Percentiles rank a stretch among this genome's conserved stretches.
Conservation (phyloP, 64 coral and sea anemone genomes). For the Dendrophyllia cribrosa region DNA sequence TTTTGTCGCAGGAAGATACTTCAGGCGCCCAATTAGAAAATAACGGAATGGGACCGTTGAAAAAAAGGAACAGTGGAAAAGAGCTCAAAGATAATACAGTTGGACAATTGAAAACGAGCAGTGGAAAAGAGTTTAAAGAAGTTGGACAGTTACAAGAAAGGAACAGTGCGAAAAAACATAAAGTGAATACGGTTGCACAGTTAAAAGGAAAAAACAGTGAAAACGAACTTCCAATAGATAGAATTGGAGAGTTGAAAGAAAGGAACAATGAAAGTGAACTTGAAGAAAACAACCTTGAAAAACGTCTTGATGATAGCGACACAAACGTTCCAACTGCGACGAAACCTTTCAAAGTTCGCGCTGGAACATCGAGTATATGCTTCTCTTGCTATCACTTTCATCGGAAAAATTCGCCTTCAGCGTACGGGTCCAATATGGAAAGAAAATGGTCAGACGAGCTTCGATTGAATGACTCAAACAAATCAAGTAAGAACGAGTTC, state of each 20-base stretch:
- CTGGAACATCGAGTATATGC: background rate
- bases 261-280: background rate
- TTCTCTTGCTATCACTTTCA: background rate
- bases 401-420: background rate
- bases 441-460: background rate
- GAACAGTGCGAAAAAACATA: background rate
- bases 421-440: background rate
- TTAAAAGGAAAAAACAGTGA: background rate
- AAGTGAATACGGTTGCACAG: background rate
- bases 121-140: too few species aligned
- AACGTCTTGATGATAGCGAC: background rate
- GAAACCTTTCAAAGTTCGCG: background rate
- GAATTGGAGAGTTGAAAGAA: background rate
- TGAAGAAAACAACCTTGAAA: background rate
- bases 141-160: background rate
- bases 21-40: too few species aligned
- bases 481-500: background rate
- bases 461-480: background rate
- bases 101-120: too few species aligned
- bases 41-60: too few species aligned
- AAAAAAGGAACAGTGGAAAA: too few species aligned
- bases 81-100: too few species aligned
- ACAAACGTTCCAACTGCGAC: background rate
- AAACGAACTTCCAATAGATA: background rate
- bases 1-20: too few species aligned